Conservation (phyloP, 2,797 vertebrate genomes). For the Sebastolobus alascanus region DNA sequence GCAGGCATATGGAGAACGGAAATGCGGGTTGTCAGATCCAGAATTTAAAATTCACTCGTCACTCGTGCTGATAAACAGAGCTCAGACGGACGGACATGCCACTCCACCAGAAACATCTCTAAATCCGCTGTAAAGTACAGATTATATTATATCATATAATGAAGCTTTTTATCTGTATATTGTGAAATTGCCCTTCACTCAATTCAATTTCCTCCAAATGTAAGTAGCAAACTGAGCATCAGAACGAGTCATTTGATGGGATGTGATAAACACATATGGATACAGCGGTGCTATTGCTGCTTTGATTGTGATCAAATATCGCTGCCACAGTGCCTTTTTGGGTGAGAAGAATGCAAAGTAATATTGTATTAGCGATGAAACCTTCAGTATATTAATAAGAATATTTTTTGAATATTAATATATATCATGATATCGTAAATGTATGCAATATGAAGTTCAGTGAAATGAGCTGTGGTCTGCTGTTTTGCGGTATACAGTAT, state of each 20-base stretch:
- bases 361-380: not conserved
- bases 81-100: no score
- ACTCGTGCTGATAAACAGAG: no score
- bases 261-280: not conserved
- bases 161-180: conserved; percentile 33
- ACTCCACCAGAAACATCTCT: no score
- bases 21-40: no score
- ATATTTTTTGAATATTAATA: not conserved
- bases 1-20: no score
- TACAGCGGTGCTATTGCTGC: not conserved
- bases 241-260: not conserved
- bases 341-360: not conserved
- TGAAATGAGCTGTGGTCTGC: no score
- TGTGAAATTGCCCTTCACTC: conserved; percentile 19
- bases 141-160: conserved; percentile 34
- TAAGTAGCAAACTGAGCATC: conserved; percentile 23
- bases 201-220: conserved; percentile 21
- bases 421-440: no score
- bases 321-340: not conserved
- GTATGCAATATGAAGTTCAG: no score
- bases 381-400: not conserved
- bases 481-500: no score
- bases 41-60: no score
- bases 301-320: not conserved
- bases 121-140: no score